phyloP scores from a whole-genome alignment of 2,797 vertebrate species.

The Oreochromis grahami region DNA sequence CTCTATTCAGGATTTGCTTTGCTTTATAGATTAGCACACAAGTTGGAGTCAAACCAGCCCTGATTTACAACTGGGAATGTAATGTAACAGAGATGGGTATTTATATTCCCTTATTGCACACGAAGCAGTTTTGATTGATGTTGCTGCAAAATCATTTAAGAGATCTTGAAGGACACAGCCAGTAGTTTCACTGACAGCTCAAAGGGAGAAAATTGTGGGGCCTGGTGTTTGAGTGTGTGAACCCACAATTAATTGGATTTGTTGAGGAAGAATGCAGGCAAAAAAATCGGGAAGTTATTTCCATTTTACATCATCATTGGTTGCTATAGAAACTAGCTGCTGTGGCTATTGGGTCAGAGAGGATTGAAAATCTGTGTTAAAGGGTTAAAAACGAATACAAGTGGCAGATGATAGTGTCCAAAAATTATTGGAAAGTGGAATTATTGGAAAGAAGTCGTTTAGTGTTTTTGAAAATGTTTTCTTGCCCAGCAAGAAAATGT shows the following conservation, averaged over 20 bases:
- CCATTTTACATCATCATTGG: background rate
- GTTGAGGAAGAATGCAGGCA: background rate
- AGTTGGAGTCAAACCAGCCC: background rate
- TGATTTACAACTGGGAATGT: background rate
- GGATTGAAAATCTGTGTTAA: background rate
- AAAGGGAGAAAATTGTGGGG: slow-evolving; percentile 32
- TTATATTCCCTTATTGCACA: background rate
- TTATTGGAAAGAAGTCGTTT: background rate
- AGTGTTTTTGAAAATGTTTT: background rate
- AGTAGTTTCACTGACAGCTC: slow-evolving; percentile 35
- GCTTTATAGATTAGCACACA: background rate
- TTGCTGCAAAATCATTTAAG: background rate
- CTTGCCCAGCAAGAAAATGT: too few relatives aligned
- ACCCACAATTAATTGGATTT: slow-evolving; percentile 9
- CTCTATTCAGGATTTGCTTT: slow-evolving; percentile 28
- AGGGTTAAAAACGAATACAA: background rate
- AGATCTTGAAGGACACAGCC: slow-evolving; percentile 34
- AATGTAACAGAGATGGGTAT: background rate
- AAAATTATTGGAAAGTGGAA: background rate
- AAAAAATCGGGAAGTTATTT: slow-evolving; percentile 7
- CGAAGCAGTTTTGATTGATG: slow-evolving; percentile 1
- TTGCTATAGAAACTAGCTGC: slow-evolving; percentile 32
- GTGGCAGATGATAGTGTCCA: background rate
- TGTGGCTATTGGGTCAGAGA: background rate
- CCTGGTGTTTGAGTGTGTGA: slow-evolving; percentile 13